Conservation (phyloP, 2,113 vertebrate species). For the Pygoscelis adeliae region DNA sequence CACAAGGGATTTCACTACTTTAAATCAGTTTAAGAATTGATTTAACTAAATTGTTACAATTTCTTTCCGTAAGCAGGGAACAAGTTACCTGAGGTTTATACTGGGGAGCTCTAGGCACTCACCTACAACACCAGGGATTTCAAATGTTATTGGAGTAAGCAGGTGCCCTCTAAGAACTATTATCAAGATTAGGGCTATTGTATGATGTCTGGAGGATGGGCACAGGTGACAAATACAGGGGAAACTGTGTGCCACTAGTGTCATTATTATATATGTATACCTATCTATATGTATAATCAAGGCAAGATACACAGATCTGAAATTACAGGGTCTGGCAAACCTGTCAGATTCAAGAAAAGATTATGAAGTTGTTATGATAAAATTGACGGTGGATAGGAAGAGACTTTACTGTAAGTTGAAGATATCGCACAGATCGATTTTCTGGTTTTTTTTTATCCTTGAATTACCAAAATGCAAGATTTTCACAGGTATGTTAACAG, state of each 20-base stretch:
- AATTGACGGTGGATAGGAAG: neutral
- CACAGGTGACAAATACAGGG: neutral
- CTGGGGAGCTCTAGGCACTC: neutral
- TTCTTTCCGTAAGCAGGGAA: neutral
- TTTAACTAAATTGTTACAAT: conserved; percentile 8
- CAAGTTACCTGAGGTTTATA: neutral
- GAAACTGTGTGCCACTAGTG: neutral
- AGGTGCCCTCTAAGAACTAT: neutral
- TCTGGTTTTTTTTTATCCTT: neutral
- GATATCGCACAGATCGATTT: accelerated
- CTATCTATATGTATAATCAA: neutral
- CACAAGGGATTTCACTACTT: conserved; percentile 15
- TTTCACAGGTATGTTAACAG: neutral
- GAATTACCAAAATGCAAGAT: neutral
- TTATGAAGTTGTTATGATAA: neutral
- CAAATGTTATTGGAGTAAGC: neutral
- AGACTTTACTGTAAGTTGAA: neutral
- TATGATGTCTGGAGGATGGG: neutral
- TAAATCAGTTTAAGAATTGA: conserved; percentile 44
- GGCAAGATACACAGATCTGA: neutral
- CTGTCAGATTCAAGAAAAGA: neutral
- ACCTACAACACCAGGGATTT: neutral
- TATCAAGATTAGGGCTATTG: neutral
- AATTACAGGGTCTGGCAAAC: neutral
- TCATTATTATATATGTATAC: neutral